These are phyloP conservation scores for Venusia cambrica DNA, from an alignment of 2,888 invertebrate species.

Conservation along the genomic window DNA sequence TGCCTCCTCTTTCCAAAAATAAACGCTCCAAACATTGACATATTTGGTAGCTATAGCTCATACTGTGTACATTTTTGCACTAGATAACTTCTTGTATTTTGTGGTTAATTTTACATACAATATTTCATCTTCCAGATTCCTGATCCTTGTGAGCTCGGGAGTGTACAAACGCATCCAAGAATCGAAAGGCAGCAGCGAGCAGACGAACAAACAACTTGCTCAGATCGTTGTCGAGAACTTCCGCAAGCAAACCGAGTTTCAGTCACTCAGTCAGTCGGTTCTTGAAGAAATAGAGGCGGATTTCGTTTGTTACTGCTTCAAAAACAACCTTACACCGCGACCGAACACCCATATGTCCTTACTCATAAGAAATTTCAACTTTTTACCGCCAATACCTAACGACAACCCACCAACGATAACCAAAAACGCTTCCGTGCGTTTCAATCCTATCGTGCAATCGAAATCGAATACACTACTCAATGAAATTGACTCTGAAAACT, in stretches of 20 bases:
- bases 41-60: no score
- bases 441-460: slow-evolving; percentile 83
- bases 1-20: no score
- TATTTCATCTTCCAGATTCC: slow-evolving; percentile 79
- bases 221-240: slow-evolving; percentile 92
- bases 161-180: slow-evolving; percentile 92
- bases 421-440: slow-evolving; percentile 79
- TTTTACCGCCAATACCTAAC: slow-evolving; percentile 81
- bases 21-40: no score
- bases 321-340: slow-evolving; percentile 71
- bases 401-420: slow-evolving; percentile 47
- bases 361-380: slow-evolving; percentile 92
- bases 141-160: slow-evolving; percentile 92
- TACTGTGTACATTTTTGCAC: no score
- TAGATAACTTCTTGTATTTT: no score
- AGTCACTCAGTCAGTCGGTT: slow-evolving; percentile 91
- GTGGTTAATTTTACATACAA: no score
- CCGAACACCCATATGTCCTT: slow-evolving; percentile 92
- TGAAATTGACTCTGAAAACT: slow-evolving; percentile 66
- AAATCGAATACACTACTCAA: slow-evolving; percentile 67
- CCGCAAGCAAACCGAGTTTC: slow-evolving; percentile 87
- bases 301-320: slow-evolving; percentile 89
- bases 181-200: slow-evolving; percentile 84
- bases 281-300: slow-evolving; percentile 91
- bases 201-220: slow-evolving; percentile 90